These are phyloP conservation scores for Leucopsar rothschildi DNA, from an alignment of 2,113 vertebrate species.

Conservation along the genomic window DNA sequence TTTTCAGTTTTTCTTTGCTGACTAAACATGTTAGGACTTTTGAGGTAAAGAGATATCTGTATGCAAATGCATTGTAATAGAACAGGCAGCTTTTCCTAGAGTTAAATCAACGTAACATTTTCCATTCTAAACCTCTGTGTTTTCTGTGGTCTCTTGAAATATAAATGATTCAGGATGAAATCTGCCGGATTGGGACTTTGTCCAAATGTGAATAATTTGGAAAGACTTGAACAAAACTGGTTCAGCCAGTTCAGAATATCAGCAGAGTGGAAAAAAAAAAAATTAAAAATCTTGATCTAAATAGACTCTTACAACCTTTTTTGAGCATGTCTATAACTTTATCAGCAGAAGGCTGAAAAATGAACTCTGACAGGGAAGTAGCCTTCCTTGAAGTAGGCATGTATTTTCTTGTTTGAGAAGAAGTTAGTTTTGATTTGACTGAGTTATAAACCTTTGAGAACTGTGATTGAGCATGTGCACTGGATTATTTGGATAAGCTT, in stretches of 20 bases:
- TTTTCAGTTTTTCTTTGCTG: not conserved
- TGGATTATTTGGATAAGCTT: constrained; percentile 14
- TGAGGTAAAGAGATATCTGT: constrained; percentile 14
- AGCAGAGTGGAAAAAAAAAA: not conserved
- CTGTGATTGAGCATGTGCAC: constrained; percentile 17
- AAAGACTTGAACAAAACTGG: constrained; percentile 24
- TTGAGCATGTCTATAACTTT: not conserved
- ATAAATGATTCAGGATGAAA: constrained; percentile 51
- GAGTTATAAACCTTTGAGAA: constrained; percentile 39
- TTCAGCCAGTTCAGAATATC: constrained; percentile 13
- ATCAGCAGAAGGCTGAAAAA: constrained; percentile 37
- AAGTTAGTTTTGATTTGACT: constrained; percentile 57
- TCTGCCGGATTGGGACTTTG: not conserved
- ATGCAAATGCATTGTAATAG: not conserved
- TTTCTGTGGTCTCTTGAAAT: constrained; percentile 44
- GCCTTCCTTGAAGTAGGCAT: constrained; percentile 24
- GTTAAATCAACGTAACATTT: constrained; percentile 5
- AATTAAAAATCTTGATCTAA: not conserved
- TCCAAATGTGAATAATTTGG: constrained; percentile 48
- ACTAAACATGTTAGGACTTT: constrained; percentile 2
- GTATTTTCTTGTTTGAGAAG: constrained; percentile 35
- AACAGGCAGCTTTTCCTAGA: constrained; percentile 6
- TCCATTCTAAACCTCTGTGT: constrained; percentile 16
- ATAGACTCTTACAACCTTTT: not conserved
- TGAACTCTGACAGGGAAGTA: constrained; percentile 36